Conservation (phyloP, 1,140 invertebrate genomes). For the Lepidurus arcticus region DNA sequence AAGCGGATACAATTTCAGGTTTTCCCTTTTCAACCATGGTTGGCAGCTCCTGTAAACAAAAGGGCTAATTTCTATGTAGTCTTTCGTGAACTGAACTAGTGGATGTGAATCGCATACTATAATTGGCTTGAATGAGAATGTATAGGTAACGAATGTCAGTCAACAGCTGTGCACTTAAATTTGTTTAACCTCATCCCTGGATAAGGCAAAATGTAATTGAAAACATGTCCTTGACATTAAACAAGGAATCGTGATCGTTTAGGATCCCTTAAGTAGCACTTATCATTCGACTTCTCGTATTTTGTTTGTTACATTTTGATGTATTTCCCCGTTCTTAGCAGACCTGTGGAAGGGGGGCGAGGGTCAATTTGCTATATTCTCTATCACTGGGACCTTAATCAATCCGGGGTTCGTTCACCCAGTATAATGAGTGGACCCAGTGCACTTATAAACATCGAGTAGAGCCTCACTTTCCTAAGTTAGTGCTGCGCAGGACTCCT, state of each 20-base stretch:
- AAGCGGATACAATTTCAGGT: too few species aligned
- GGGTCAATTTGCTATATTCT: background rate
- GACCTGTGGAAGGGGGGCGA: background rate
- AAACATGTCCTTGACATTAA: background rate
- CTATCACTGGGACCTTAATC: background rate
- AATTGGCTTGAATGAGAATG: background rate
- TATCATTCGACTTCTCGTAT: too few species aligned
- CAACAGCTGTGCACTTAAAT: background rate
- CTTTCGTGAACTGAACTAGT: background rate
- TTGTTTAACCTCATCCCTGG: background rate
- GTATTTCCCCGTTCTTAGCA: too few species aligned
- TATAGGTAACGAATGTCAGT: background rate
- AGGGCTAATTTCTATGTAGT: background rate
- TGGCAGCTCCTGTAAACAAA: too few species aligned
- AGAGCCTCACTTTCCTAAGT: background rate
- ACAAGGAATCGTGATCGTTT: background rate
- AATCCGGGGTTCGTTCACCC: background rate
- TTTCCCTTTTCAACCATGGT: too few species aligned
- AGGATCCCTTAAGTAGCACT: too few species aligned
- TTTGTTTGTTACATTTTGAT: too few species aligned
- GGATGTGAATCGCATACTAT: background rate
- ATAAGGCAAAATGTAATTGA: background rate
- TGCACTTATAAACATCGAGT: background rate
- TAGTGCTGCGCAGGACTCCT: background rate
- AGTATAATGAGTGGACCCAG: background rate